Conservation (phyloP, 2,797 vertebrate genomes). For the Tachyglossus aculeatus region DNA sequence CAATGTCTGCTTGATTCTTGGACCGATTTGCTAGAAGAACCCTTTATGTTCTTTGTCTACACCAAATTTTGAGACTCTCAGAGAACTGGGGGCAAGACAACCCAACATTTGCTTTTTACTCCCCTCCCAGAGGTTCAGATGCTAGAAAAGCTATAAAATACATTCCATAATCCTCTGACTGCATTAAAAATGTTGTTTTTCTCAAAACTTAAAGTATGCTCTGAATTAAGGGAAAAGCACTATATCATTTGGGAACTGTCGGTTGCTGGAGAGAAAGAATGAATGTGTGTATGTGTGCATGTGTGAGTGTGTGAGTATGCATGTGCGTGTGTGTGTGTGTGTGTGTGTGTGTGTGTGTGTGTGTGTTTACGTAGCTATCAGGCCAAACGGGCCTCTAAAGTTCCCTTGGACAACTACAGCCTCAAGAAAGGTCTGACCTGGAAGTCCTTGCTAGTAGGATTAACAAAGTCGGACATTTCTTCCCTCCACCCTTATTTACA, state of each 20-base stretch:
- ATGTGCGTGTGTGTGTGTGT: background rate
- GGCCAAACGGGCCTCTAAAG: conserved; percentile 61
- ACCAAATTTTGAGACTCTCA: background rate
- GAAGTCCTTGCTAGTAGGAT: conserved; percentile 39
- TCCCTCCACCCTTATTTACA: conserved; percentile 52
- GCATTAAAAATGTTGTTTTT: background rate
- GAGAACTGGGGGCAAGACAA: background rate
- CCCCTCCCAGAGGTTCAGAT: background rate
- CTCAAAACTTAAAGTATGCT: conserved; percentile 67
- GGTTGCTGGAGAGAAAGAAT: conserved; percentile 63
- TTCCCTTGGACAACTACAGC: conserved; percentile 67
- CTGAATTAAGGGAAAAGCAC: conserved; percentile 67
- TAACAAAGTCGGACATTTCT: background rate
- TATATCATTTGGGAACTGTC: conserved; percentile 61
- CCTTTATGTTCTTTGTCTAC: background rate
- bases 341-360: background rate
- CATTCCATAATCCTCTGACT: background rate
- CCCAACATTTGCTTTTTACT: background rate
- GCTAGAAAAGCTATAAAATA: background rate
- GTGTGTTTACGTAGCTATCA: conserved; percentile 39
- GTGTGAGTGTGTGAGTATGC: background rate
- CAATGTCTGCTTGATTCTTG: no score
- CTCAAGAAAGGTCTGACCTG: conserved; percentile 64
- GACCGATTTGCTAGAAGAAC: background rate
- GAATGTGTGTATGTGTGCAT: conserved; percentile 18